Evolutionary conservation across 2,113 vertebrate species (phyloP).

Genomic region (Myxocyprinus asiaticus): DNA sequence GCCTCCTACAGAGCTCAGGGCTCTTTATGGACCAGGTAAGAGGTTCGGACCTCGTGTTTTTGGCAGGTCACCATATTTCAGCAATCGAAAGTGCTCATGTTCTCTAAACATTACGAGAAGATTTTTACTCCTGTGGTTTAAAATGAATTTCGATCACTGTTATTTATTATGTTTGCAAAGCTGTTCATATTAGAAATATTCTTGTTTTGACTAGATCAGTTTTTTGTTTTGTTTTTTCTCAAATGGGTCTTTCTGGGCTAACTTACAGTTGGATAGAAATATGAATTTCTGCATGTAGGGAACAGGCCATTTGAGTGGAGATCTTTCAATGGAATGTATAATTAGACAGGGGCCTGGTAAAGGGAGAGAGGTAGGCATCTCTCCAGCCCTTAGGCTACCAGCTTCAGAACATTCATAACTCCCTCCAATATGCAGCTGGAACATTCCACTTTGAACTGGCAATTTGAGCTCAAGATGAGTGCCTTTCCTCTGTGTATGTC

Average conservation of each 20-base stretch:
- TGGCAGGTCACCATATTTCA: conserved; percentile 36
- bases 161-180: too few relatives aligned
- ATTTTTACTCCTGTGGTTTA: conserved; percentile 12
- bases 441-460: neutral
- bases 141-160: too few relatives aligned
- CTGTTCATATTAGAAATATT: too few relatives aligned
- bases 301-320: conserved; percentile 31
- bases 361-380: conserved; percentile 40
- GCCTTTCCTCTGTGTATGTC: conserved; percentile 8
- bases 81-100: conserved; percentile 8
- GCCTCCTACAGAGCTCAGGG: conserved; percentile 38
- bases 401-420: conserved; percentile 40
- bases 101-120: conserved; percentile 2
- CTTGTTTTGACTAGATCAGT: too few relatives aligned
- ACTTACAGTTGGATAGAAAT: neutral
- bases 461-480: neutral
- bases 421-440: neutral
- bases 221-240: neutral
- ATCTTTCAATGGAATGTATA: conserved; percentile 37
- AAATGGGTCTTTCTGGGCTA: neutral
- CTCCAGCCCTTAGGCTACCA: neutral
- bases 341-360: conserved; percentile 48
- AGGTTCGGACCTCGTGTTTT: conserved; percentile 20
- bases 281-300: conserved; percentile 24
- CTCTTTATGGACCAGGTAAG: conserved; percentile 34